Evolutionary conservation across 2,888 invertebrate genomes (phyloP).

Genomic region (Hofmannophila pseudospretella): DNA sequence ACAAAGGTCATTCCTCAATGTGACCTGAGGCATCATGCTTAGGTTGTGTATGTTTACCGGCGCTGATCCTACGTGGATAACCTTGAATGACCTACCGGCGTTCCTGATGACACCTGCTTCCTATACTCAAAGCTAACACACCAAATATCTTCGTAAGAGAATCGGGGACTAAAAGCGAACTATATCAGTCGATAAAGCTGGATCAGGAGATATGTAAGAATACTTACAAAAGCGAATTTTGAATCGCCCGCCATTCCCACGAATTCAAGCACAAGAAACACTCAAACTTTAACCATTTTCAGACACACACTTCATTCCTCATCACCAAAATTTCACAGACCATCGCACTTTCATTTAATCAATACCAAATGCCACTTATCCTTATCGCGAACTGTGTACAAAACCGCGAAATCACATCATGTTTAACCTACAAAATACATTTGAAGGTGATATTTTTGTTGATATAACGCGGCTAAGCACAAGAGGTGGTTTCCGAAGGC

Average conservation of each 20-base stretch:
- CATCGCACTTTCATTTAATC: constrained; percentile 32
- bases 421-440: constrained; percentile 77
- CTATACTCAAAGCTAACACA: constrained; percentile 6
- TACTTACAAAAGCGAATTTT: constrained; percentile 40
- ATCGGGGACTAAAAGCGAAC: too few relatives aligned
- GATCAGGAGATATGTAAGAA: background rate
- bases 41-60: constrained; percentile 69
- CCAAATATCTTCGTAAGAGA: too few relatives aligned
- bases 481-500: constrained; percentile 23
- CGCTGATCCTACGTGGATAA: constrained; percentile 45
- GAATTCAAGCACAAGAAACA: constrained; percentile 21
- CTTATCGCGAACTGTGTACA: constrained; percentile 56
- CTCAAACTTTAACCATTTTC: constrained; percentile 17
- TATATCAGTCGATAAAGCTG: too few relatives aligned
- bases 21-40: constrained; percentile 50
- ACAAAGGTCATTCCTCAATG: constrained; percentile 63
- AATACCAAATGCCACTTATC: constrained; percentile 33
- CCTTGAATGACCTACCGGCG: constrained; percentile 72
- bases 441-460: constrained; percentile 79
- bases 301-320: constrained; percentile 13
- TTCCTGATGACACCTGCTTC: constrained; percentile 12
- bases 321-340: constrained; percentile 25
- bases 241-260: constrained; percentile 49
- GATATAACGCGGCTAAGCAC: constrained; percentile 54
- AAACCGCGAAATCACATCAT: constrained; percentile 68